phyloP scores from a whole-genome alignment of 1,140 invertebrate genomes.

The Sogatella furcifera region DNA sequence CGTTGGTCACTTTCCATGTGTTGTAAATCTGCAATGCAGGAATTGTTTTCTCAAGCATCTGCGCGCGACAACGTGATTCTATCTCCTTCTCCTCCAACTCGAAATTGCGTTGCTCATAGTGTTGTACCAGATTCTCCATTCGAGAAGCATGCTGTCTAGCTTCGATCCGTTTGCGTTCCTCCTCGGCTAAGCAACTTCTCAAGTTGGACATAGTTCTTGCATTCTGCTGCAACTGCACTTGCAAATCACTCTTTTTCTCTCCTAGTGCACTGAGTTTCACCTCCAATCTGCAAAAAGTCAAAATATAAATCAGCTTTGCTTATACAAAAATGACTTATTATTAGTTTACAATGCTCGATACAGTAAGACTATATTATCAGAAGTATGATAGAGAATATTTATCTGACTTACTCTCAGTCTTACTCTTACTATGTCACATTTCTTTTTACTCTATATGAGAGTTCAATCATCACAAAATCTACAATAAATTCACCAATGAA shows the following conservation, averaged over 20 bases:
- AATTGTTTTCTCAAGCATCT: conserved; percentile 48
- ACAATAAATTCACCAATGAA: too few relatives aligned
- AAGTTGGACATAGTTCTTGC: conserved; percentile 17
- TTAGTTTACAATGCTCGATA: too few relatives aligned
- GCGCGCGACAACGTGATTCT: conserved; percentile 43
- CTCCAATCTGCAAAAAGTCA: conserved; percentile 24
- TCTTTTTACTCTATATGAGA: too few relatives aligned
- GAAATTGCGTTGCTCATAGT: conserved; percentile 45
- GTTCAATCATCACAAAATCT: too few relatives aligned
- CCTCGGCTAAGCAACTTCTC: conserved; percentile 16
- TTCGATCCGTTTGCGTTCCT: conserved; percentile 22
- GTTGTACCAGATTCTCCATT: conserved; percentile 22
- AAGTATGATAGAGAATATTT: too few relatives aligned
- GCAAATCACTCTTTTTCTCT: conserved; percentile 24
- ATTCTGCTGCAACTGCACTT: conserved; percentile 22
- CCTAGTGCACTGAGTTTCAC: conserved; percentile 21
- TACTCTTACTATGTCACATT: too few relatives aligned
- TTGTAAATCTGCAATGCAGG: conserved; percentile 53
- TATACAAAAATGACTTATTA: too few relatives aligned
- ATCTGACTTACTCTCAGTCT: too few relatives aligned
- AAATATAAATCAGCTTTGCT: too few relatives aligned
- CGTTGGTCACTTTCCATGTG: conserved; percentile 32
- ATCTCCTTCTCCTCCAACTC: conserved; percentile 44
- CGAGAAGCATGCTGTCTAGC: conserved; percentile 16
- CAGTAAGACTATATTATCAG: too few relatives aligned